Evolutionary conservation across 2,797 vertebrate species (phyloP).

Genomic region (Sebastes iracundus): DNA sequence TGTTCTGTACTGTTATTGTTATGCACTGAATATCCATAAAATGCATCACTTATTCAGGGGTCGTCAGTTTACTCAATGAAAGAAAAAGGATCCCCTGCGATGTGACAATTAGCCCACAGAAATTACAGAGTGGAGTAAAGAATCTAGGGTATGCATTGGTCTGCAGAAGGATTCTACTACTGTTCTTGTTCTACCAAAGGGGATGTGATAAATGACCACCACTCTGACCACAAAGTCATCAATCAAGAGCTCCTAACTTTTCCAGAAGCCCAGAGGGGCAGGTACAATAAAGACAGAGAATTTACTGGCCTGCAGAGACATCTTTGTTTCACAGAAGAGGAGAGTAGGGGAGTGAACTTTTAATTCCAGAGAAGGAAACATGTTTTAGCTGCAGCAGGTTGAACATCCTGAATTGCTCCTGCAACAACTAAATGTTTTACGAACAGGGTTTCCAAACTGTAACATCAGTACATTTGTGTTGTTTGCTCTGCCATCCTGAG

Average conservation of each 20-base stretch:
- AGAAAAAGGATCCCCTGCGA: no score
- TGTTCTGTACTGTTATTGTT: no score
- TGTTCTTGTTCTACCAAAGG: not conserved
- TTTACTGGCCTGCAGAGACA: not conserved
- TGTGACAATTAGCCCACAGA: not conserved
- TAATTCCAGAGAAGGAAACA: not conserved
- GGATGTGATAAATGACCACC: not conserved
- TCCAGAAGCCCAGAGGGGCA: not conserved
- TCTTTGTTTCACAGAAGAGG: not conserved
- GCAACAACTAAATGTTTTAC: not conserved
- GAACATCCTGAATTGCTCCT: not conserved
- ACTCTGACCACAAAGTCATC: not conserved
- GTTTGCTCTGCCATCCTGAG: not conserved
- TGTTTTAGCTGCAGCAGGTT: not conserved
- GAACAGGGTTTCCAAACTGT: not conserved
- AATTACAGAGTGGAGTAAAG: not conserved
- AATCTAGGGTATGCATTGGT: not conserved
- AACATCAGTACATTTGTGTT: not conserved
- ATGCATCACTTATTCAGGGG: no score
- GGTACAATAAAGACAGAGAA: not conserved
- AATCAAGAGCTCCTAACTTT: not conserved
- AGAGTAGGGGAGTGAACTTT: not conserved
- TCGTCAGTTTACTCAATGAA: no score
- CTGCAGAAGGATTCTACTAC: not conserved
- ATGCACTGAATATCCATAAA: no score